Base-by-base conservation (phyloP, 2,888 invertebrate genomes). In the Selenia dentaria region DNA sequence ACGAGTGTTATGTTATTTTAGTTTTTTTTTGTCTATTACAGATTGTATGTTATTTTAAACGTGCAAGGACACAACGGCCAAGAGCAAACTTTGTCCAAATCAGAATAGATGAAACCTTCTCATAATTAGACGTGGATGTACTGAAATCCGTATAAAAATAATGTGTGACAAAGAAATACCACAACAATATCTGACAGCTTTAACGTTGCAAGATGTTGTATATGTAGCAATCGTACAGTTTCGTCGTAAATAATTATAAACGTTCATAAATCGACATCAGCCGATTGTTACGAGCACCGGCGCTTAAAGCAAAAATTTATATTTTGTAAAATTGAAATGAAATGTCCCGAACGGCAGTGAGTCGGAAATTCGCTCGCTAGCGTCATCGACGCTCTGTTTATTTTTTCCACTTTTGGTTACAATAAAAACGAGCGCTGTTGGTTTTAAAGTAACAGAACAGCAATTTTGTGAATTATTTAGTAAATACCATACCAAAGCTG, bases 251-350 rank as follows among this genome's bases (percentile, higher is more conserved):
- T 29, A 39, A 35, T 45, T 41, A 36, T 40, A 46, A 41, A 36
- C 22, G 22, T 41, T 33, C 32, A 67, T 70, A 65, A 73, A 74
- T 65, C 61, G 60, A 55, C 67, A 45, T 48, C 53, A 59, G 50
- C 42, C 57, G 65, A 67, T 74, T 67, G 64, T 70, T 65, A 65
- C 60, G 56, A 64, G 64, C 58, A 29, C 10, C 32, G 20, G 12
- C 59, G 56, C n/a, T n/a, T 59, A 67, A 64, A 59, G 63, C 62
- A 68, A 72, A 71, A 71, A 70, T 74, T 74, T 73, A 68, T 73
- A 77, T 74, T 74, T 78, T 50, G 45, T 52, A 73, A 80, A 82
- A 81, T 79, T 78, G 73, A 80, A 79, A 79, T 78, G 73, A 80
- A 79, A 79, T 65, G 77, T 77, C 69, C 71, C 72, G 57, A 70